Conservation (phyloP, 2,113 vertebrate genomes). For the Microcebus tavaratra region DNA sequence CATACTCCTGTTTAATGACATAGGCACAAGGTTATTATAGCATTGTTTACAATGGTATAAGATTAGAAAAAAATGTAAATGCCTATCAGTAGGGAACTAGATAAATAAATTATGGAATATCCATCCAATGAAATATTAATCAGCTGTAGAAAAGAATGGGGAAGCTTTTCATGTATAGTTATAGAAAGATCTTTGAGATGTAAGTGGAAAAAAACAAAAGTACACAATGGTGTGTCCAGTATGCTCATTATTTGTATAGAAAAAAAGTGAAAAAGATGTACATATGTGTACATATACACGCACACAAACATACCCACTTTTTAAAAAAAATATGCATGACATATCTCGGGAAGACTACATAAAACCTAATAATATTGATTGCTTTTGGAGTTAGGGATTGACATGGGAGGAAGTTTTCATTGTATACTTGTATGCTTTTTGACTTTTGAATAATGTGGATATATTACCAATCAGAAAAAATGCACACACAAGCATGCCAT, state of each 20-base stretch:
- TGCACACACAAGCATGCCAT: not conserved
- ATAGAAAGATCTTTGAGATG: not conserved
- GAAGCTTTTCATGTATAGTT: not conserved
- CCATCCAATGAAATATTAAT: conserved; percentile 34
- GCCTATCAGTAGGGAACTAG: not conserved
- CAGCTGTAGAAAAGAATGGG: conserved; percentile 33
- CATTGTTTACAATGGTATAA: conserved; percentile 12
- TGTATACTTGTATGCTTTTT: not conserved
- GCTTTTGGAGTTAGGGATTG: not conserved
- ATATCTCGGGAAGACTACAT: not conserved
- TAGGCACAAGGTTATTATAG: not conserved
- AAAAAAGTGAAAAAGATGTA: not conserved
- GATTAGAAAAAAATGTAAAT: not conserved
- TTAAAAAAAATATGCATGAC: not conserved
- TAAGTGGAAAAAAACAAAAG: not conserved
- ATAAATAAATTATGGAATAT: conserved; percentile 29
- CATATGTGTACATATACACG: not conserved
- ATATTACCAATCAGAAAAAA: not conserved
- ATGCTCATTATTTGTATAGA: conserved; percentile 24
- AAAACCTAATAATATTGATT: not conserved
- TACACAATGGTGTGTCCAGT: not conserved
- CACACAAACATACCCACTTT: not conserved
- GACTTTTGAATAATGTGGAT: conserved; percentile 36
- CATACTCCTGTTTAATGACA: not conserved
- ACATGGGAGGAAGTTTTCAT: not conserved